phyloP scores from a whole-genome alignment of 2,888 invertebrate species.

The Acronicta alni region DNA sequence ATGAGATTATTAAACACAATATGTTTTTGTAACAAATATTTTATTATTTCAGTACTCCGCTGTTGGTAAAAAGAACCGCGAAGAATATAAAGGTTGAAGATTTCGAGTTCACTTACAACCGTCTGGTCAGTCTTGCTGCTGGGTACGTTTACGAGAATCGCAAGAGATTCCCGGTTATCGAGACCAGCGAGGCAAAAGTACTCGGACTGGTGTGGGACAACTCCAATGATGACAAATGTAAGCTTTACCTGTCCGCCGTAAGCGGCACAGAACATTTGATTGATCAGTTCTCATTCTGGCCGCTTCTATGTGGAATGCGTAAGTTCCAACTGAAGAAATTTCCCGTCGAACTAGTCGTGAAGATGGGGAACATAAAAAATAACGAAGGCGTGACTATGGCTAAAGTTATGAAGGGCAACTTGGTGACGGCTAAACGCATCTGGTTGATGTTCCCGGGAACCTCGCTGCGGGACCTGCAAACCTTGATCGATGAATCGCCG shows the following conservation, averaged over 20 bases:
- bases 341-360: conserved; percentile 62
- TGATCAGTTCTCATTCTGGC: conserved; percentile 69
- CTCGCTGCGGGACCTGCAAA: conserved; percentile 47
- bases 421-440: conserved; percentile 45
- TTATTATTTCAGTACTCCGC: conserved; percentile 63
- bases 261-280: conserved; percentile 71
- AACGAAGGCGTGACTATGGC: conserved; percentile 63
- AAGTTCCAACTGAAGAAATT: conserved; percentile 71
- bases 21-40: too few species aligned
- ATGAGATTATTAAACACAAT: too few species aligned
- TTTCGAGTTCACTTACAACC: conserved; percentile 71
- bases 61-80: conserved; percentile 68
- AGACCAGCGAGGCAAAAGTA: conserved; percentile 62
- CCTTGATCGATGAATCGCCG: conserved; percentile 41
- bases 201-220: conserved; percentile 71
- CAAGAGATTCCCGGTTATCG: conserved; percentile 59
- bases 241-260: conserved; percentile 68
- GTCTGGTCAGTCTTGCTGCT: conserved; percentile 68
- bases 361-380: conserved; percentile 71
- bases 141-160: conserved; percentile 71
- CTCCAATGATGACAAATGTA: conserved; percentile 54
- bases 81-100: conserved; percentile 61
- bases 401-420: conserved; percentile 56
- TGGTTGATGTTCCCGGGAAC: conserved; percentile 65
- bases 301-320: conserved; percentile 69